phyloP scores from a whole-genome alignment of 2,888 invertebrate genomes.

The Cataglyphis cursor region DNA sequence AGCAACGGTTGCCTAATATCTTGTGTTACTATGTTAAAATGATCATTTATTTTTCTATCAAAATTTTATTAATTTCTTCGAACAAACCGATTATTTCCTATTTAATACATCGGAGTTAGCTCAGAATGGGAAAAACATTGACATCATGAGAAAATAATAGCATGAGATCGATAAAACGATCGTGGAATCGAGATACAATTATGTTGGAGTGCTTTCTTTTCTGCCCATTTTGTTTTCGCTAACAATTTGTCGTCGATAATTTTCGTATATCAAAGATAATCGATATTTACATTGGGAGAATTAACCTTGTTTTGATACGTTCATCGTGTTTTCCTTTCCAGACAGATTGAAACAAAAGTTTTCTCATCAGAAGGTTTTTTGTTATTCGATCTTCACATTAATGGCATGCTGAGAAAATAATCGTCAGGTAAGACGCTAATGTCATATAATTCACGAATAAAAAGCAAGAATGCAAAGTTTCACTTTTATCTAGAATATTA shows the following conservation, averaged over 20 bases:
- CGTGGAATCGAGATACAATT: not conserved
- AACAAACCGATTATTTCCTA: not conserved
- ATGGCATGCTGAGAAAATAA: not conserved
- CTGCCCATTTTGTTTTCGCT: slow-evolving; percentile 18
- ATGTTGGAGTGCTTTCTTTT: slow-evolving; percentile 9
- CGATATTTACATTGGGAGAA: slow-evolving; percentile 34
- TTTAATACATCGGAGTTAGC: not conserved
- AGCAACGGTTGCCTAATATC: not conserved
- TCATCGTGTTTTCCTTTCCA: not conserved
- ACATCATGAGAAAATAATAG: not conserved
- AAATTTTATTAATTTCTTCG: not conserved
- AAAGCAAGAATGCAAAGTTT: not conserved
- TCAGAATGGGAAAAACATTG: not conserved
- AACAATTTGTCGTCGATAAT: slow-evolving; percentile 4
- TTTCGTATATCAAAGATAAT: slow-evolving; percentile 22
- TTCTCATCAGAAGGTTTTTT: not conserved
- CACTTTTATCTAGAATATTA: slow-evolving; percentile 29
- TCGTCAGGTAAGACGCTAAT: not conserved
- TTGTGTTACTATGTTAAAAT: not conserved
- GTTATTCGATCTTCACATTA: slow-evolving; percentile 22
- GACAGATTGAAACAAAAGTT: slow-evolving; percentile 1
- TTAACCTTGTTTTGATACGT: slow-evolving; percentile 27
- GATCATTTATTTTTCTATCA: not conserved
- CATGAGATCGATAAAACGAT: not conserved
- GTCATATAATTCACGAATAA: not conserved